A percentile compares a stretch with the other conserved stretches of the same genome.
These are phyloP conservation scores for Polyommatus iphigenia DNA, from an alignment of 2,888 invertebrate genomes.

Conservation along the genomic window DNA sequence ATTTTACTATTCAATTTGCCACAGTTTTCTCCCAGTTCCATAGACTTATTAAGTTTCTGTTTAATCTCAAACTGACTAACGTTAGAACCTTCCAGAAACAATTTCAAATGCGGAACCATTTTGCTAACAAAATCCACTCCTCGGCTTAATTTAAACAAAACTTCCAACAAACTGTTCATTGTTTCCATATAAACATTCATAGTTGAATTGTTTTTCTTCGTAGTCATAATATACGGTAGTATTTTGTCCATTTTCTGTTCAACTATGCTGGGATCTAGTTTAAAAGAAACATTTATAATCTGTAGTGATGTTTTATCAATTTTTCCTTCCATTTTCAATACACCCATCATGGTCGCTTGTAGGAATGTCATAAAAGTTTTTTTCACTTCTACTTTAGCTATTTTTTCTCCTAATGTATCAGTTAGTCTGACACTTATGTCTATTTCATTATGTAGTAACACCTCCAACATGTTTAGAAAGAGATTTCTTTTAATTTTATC, in stretches of 20 bases:
- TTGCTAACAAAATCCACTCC: slow-evolving; percentile 63
- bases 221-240: slow-evolving; percentile 63
- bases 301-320: slow-evolving; percentile 60
- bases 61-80: slow-evolving; percentile 61
- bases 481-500: slow-evolving; percentile 61
- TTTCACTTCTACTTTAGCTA: slow-evolving; percentile 64
- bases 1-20: slow-evolving; percentile 59
- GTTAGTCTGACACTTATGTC: slow-evolving; percentile 65
- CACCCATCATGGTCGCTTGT: slow-evolving; percentile 63
- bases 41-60: slow-evolving; percentile 50
- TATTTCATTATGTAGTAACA: slow-evolving; percentile 60
- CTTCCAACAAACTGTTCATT: slow-evolving; percentile 65
- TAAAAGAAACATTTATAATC: slow-evolving; percentile 63
- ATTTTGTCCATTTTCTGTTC: slow-evolving; percentile 63
- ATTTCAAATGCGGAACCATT: slow-evolving; percentile 64
- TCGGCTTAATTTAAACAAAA: slow-evolving; percentile 67
- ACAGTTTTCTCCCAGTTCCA: slow-evolving; percentile 46
- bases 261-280: slow-evolving; percentile 67
- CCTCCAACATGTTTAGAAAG: slow-evolving; percentile 65
- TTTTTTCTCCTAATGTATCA: slow-evolving; percentile 63
- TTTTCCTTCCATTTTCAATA: slow-evolving; percentile 65
- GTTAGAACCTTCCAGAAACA: slow-evolving; percentile 58
- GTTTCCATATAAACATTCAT: slow-evolving; percentile 58
- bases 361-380: slow-evolving; percentile 65
- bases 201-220: slow-evolving; percentile 55